Evolutionary conservation across 2,888 invertebrate species (phyloP), one percentile per base, ranked within the genome.

Genomic region (Athalia circularis): DNA sequence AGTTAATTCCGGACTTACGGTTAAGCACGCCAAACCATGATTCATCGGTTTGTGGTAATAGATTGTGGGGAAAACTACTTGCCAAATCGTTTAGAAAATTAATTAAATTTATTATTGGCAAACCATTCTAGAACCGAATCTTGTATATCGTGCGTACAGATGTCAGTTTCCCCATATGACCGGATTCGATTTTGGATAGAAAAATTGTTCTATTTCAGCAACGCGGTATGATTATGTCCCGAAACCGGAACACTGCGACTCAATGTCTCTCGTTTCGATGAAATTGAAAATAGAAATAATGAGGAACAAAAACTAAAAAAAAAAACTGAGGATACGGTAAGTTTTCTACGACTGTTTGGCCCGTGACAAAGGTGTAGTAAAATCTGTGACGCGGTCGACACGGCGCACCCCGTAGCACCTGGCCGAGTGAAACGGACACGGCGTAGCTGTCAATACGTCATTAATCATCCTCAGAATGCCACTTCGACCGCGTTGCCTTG

Each of bases 1-100:
- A 84, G 85, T 86, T 87, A 86, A 88, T 88, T 88, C 85, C 83
- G 84, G 82, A 80, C 83, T 82, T 82, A 79, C 80, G 64, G 62
- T 75, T 50, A 61, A 52, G 64, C 62, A 61, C 29, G 43, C 52
- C 54, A 15, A 43, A n/a, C 11, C 75, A 29, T 75, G 75, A 75
- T 64, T 75, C 75, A 75, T 75, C 75, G 43, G 29, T 64, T 47
- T 11, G 50, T 57, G 62, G 62, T 75, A 52, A 75, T 75, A 64
- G 75, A 75, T 75, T 75, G 75, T 50, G 75, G 75, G 75, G 75
- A 64, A 75, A 29, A 29, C 29, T 29, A 75, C 50, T 75, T 75
- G 75, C 43, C 75, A 75, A 75, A 75, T 75, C 75, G 75, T 75
- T 75, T 75, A 75, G 75, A 64, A 62, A 75, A 75, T 75, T 75